Evolutionary conservation across 2,888 invertebrate species (phyloP).

Genomic region (Alloscopus bannaensis): DNA sequence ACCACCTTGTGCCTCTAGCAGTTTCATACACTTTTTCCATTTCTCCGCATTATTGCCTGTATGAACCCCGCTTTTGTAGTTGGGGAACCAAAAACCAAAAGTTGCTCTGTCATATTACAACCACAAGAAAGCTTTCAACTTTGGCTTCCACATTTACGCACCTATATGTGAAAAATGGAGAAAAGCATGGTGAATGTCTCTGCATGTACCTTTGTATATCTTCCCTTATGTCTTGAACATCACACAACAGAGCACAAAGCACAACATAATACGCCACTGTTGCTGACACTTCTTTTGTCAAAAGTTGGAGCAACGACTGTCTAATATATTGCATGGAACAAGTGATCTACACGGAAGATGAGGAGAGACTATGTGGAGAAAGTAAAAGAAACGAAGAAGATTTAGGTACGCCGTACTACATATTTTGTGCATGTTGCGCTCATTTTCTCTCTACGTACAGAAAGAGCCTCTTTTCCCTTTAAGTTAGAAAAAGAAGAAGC

Average conservation of each 20-base stretch:
- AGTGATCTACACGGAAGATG: neutral
- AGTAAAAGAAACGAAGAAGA: neutral
- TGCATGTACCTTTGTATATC: constrained; percentile 13
- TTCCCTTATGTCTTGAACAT: neutral
- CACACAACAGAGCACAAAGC: constrained; percentile 1
- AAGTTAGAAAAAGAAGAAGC: neutral
- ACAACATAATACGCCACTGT: constrained; percentile 20
- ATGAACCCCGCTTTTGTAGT: neutral
- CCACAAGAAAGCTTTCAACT: constrained; percentile 29
- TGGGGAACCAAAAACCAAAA: neutral
- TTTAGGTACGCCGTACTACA: too few relatives aligned
- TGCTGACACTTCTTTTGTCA: constrained; percentile 52
- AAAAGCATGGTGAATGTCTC: constrained; percentile 39
- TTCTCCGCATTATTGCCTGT: neutral
- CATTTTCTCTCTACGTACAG: too few relatives aligned
- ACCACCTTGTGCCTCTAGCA: constrained; percentile 28
- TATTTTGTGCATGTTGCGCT: too few relatives aligned
- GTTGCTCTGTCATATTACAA: constrained; percentile 1
- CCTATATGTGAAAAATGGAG: constrained; percentile 24
- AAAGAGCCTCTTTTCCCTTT: neutral
- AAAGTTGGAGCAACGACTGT: constrained; percentile 24
- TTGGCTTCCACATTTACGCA: constrained; percentile 23
- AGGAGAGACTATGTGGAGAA: neutral
- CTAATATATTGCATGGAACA: neutral
- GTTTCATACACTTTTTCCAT: constrained; percentile 36